A percentile compares a stretch with the other conserved stretches of the same genome.
phyloP scores from a whole-genome alignment of 2,797 vertebrate genomes.

The Schizopygopsis malacanthus region DNA sequence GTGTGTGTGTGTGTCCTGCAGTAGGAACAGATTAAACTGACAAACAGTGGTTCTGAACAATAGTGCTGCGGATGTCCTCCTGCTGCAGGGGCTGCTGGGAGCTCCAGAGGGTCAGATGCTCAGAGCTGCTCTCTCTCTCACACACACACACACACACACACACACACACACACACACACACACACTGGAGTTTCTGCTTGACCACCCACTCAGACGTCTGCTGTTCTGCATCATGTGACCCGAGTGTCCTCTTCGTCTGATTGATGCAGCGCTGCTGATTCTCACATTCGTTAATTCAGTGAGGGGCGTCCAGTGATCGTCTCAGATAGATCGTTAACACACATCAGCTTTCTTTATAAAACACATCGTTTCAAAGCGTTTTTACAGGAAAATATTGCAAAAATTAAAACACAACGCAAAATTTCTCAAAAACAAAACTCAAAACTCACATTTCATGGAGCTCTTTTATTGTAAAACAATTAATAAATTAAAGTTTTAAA shows the following conservation, averaged over 20 bases:
- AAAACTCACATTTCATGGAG: not conserved
- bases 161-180: slow-evolving; percentile 23
- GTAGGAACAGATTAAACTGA: slow-evolving; percentile 17
- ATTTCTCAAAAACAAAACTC: not conserved
- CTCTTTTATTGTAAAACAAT: not conserved
- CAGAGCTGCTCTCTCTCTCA: not conserved
- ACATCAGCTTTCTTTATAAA: not conserved
- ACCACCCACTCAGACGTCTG: slow-evolving; percentile 15
- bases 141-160: slow-evolving; percentile 27
- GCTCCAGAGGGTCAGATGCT: not conserved
- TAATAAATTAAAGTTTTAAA: not conserved
- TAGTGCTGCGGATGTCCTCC: slow-evolving; percentile 29
- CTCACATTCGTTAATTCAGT: not conserved
- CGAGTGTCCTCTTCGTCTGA: not conserved
- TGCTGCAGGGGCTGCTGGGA: slow-evolving; percentile 4
- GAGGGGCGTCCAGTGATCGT: not conserved
- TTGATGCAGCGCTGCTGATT: not conserved
- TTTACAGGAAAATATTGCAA: not conserved
- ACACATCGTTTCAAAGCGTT: too few species aligned
- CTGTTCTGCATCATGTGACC: not conserved
- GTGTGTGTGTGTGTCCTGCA: not conserved
- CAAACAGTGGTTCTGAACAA: slow-evolving; percentile 24
- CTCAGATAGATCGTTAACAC: not conserved
- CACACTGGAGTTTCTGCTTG: slow-evolving; percentile 11
- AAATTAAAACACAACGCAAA: not conserved